A percentile compares a stretch with the other conserved stretches of the same genome.
phyloP scores from a whole-genome alignment of 2,888 invertebrate genomes.

The Amblyteles armatorius region DNA sequence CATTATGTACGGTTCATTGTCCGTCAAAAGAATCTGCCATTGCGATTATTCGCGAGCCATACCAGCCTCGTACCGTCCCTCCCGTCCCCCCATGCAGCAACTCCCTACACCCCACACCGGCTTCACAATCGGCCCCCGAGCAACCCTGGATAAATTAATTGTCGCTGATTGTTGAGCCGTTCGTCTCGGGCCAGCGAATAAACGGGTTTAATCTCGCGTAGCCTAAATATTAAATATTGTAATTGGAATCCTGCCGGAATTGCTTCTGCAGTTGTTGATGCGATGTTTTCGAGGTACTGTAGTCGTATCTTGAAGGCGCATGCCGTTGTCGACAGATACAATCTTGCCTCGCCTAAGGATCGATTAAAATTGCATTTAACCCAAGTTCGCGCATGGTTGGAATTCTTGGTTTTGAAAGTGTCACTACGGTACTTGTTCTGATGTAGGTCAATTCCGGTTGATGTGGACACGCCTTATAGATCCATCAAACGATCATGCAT shows the following conservation, averaged over 20 bases:
- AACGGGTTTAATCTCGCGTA: constrained; percentile 13
- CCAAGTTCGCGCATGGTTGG: background rate
- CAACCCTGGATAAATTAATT: constrained; percentile 51
- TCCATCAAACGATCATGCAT: background rate
- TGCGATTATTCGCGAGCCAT: constrained; percentile 29
- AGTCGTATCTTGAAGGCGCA: background rate
- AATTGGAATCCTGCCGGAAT: background rate
- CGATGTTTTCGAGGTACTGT: background rate
- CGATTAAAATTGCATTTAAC: background rate
- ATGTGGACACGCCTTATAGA: background rate
- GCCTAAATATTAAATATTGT: constrained; percentile 21
- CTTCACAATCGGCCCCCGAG: background rate
- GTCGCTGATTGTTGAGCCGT: constrained; percentile 51
- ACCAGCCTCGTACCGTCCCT: background rate
- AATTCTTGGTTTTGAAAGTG: background rate
- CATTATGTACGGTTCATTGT: constrained; percentile 62
- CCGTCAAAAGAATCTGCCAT: constrained; percentile 60
- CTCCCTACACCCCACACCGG: background rate
- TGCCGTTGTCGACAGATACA: background rate
- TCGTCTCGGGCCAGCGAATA: constrained; percentile 33
- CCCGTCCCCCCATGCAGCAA: background rate
- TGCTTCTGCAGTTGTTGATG: background rate
- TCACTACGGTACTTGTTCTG: background rate
- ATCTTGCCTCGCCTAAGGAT: background rate
- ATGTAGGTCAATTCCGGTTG: background rate